Evolutionary conservation across 2,113 vertebrate genomes (phyloP).

Genomic region (Lanius collurio): DNA sequence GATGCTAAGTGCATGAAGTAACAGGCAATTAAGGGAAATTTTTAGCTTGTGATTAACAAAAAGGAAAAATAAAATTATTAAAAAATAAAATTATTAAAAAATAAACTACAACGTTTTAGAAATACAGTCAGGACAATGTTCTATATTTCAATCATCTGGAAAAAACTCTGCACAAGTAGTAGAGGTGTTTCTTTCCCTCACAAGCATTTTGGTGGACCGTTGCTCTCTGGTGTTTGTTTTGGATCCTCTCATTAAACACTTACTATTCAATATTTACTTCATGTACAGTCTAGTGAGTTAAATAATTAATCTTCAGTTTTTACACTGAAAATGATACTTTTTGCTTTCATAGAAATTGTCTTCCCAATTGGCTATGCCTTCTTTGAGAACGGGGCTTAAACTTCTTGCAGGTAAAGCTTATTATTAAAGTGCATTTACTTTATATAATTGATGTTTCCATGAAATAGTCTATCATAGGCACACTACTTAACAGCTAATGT

Average conservation of each 20-base stretch:
- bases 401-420: neutral
- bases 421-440: neutral
- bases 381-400: neutral
- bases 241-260: neutral
- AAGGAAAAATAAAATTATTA: neutral
- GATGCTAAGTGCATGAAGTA: neutral
- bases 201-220: neutral
- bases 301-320: neutral
- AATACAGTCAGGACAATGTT: neutral
- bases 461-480: neutral
- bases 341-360: neutral
- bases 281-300: neutral
- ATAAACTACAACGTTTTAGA: neutral
- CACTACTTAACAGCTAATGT: neutral
- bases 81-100: neutral
- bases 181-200: neutral
- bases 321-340: neutral
- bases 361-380: neutral
- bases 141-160: neutral
- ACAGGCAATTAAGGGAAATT: neutral
- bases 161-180: neutral
- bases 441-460: neutral
- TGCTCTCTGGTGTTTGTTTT: neutral
- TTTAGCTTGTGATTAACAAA: neutral
- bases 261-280: neutral